Evolutionary conservation across 2,888 invertebrate genomes (phyloP).

Genomic region (Amphipoea oculea): DNA sequence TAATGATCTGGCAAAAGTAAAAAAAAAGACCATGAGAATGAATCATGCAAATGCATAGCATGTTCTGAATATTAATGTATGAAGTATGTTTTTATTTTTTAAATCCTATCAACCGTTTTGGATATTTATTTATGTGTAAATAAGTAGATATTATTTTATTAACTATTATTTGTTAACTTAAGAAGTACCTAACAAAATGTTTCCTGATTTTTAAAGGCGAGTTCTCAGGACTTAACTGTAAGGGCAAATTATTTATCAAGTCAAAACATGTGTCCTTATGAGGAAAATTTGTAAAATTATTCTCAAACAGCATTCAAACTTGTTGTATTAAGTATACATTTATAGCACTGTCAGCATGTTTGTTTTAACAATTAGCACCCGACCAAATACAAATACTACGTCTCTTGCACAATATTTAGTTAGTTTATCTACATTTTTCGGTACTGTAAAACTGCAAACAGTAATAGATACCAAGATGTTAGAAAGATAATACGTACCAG

Average conservation of each 20-base stretch:
- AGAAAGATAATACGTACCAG: conserved; percentile 78
- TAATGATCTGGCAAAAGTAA: background rate
- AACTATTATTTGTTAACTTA: background rate
- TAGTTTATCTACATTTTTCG: conserved; percentile 6
- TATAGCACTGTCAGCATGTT: background rate
- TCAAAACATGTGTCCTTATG: background rate
- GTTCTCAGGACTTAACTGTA: background rate
- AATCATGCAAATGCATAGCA: background rate
- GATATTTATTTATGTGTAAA: background rate
- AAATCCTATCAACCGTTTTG: background rate
- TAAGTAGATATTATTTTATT: background rate
- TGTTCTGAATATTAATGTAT: background rate
- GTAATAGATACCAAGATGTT: background rate
- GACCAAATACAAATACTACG: background rate
- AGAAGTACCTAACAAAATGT: background rate
- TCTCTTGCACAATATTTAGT: background rate
- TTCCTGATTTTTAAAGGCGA: background rate
- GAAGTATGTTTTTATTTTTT: background rate
- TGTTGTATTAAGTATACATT: background rate
- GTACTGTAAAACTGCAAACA: background rate
- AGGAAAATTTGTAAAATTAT: conserved; percentile 23
- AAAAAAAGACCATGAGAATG: background rate
- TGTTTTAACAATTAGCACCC: conserved; percentile 21
- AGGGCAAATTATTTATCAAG: background rate
- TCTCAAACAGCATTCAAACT: conserved; percentile 1